Evolutionary conservation across 1,140 invertebrate species (phyloP), one percentile per base, ranked within the genome.

Genomic region (Fopius arisanus): DNA sequence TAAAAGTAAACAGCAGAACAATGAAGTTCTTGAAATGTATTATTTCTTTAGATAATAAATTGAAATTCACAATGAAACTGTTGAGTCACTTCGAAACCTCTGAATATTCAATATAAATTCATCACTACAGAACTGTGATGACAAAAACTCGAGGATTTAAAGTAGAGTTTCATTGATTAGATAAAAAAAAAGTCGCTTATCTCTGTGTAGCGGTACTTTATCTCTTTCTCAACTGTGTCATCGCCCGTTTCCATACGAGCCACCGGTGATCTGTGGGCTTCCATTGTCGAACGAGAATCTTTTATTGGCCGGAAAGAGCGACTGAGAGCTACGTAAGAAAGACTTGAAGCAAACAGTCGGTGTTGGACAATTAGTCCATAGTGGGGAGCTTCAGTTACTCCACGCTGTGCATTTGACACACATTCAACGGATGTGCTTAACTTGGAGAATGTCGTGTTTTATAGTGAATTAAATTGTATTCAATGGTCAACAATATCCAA

Each of bases 241-340:
- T 48, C 4, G 16, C n/a, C 10, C 54, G 54, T 59, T 59, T 26
- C 19, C 54, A 59, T 59, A 59, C 14, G 54, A 59, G 23, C 23
- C 19, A 28, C 19, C 9, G 9, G 19, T 10, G 19, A 59, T 59
- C 23, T 23, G 9, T 12, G 10, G 21, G 21, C 5, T 59, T 59
- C 54, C 54, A 59, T 59, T 59, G 23, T 59, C 54, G 43, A 59
- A 28, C 12, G 23, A n/a, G 16, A 26, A 59, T 59, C 54, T 68
- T 68, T 73, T 41, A 68, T 73, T 73, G 65, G 66, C 65, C 72
- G 72, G 72, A 73, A 73, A 33, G 21, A 62, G 69, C 29, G 69
- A 19, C 54, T 62, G 33, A 62, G 33, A 70, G 48, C 14, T 19
- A 28, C 51, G 48, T 48, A 51, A 31, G 16, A 37, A 21, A 51